Conservation (phyloP, 2,888 invertebrate species). For the Drosophila anomelani region DNA sequence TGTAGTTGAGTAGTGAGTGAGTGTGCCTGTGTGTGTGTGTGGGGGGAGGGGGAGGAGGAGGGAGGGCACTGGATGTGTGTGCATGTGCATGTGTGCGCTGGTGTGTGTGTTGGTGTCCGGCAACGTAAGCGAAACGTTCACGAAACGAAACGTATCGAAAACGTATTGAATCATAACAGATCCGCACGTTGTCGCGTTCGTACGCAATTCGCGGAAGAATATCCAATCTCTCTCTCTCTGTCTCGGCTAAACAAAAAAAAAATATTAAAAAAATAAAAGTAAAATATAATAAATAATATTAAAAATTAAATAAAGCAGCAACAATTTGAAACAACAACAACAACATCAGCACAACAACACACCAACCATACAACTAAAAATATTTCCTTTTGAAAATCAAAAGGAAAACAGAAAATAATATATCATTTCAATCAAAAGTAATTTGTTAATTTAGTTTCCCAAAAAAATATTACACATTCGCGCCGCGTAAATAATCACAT, state of each 20-base stretch:
- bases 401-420: neutral
- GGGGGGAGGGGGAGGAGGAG: neutral
- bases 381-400: neutral
- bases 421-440: slow-evolving; percentile 12
- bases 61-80: slow-evolving; percentile 16
- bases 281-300: slow-evolving; percentile 9
- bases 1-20: slow-evolving; percentile 15
- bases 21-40: slow-evolving; percentile 14
- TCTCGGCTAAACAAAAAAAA: slow-evolving; percentile 59
- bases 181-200: slow-evolving; percentile 84
- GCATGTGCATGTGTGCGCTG: slow-evolving; percentile 60
- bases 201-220: slow-evolving; percentile 82
- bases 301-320: neutral
- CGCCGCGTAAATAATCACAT: slow-evolving; percentile 21
- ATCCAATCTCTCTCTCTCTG: slow-evolving; percentile 48
- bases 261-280: slow-evolving; percentile 36
- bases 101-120: slow-evolving; percentile 46
- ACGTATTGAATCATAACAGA: slow-evolving; percentile 83
- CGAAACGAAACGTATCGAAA: slow-evolving; percentile 76
- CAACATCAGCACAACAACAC: slow-evolving; percentile 21
- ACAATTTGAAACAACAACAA: slow-evolving; percentile 10
- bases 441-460: neutral
- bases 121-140: slow-evolving; percentile 51
- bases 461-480: slow-evolving; percentile 6
- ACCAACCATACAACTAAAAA: slow-evolving; percentile 14